Evolutionary conservation across 2,888 invertebrate species (phyloP), one percentile per base, ranked within the genome.

Genomic region (Meta bourneti): DNA sequence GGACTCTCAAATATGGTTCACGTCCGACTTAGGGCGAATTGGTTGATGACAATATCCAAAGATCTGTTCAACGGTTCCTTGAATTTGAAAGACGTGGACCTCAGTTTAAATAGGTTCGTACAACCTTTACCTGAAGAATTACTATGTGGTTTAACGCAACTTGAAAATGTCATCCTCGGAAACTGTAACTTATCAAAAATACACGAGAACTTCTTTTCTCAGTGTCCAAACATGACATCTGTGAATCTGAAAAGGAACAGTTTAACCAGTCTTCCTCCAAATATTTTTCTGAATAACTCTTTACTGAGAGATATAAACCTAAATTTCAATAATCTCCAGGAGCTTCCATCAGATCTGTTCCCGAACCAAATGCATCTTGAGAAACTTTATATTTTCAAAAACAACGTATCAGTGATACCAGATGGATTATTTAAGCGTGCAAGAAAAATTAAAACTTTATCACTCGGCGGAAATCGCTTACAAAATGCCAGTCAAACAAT

Each of bases 231-330:
- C 94, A 95, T 98, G 80, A 96, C 96, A 94, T 96, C 96, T 93
- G 95, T 98, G 91, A 96, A 97, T 95, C 95, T 98, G 91, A 96
- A 97, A 93, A 95, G 95, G 93, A 96, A 96, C 92, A 96, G 96
- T 93, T 95, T 97, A 94, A 96, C 96, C 87, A 96, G 95, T 93
- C 95, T 98, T 13, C 90, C 92, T 2, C 71, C 19, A 6, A 88
- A 92, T 61, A 34, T 93, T 34, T 93, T 94, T 51, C 69, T 49
- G 7, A 89, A 93, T 72, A 78, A 87, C 8, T 72, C 91, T 4
- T 90, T 83, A 72, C 54, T 94, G 19, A 89, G 91, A n/a, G 83
- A 90, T 79, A 34, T 94, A 11, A 93, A 92, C 80, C 52, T 94
- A 11, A 90, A 85, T 70, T 92, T 78, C 71, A 94, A 94, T 71